Conservation (phyloP, 2,888 invertebrate species). For the Heteromurus nitidus region DNA sequence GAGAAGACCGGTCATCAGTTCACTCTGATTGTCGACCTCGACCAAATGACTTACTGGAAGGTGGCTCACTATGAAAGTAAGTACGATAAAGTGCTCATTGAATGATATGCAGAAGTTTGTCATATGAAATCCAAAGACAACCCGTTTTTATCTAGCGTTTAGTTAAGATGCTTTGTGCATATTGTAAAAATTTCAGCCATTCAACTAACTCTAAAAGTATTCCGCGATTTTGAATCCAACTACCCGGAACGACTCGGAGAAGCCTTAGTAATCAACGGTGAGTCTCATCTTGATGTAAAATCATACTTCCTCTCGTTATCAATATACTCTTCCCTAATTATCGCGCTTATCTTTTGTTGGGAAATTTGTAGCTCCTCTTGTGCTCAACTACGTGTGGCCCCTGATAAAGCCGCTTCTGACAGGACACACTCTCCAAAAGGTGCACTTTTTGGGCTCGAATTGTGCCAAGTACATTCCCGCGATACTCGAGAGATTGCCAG, state of each 20-base stretch:
- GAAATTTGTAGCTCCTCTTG: constrained; percentile 56
- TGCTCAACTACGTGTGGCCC: constrained; percentile 62
- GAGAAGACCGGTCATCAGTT: constrained; percentile 54
- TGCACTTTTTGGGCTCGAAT: constrained; percentile 48
- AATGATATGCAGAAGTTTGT: too few species aligned
- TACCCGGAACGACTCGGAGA: constrained; percentile 52
- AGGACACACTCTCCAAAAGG: constrained; percentile 50
- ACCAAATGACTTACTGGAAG: constrained; percentile 64
- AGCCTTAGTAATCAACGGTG: constrained; percentile 59
- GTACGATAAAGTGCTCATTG: not conserved
- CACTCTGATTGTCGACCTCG: constrained; percentile 62
- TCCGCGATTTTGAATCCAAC: constrained; percentile 58
- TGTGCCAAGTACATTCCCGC: constrained; percentile 43
- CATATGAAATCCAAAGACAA: too few species aligned
- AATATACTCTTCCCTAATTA: too few species aligned
- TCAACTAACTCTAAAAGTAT: constrained; percentile 50
- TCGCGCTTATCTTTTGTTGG: too few species aligned
- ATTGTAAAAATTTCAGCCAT: too few species aligned
- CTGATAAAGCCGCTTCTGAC: constrained; percentile 59
- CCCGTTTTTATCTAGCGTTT: too few species aligned
- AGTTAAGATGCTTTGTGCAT: too few species aligned
- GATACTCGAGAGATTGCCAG: constrained; percentile 36
- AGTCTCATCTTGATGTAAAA: too few species aligned
- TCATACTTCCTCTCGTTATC: too few species aligned
- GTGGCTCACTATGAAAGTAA: constrained; percentile 66